A percentile compares a stretch with the other conserved stretches of the same genome.
Evolutionary conservation across 2,113 vertebrate genomes (phyloP).

Genomic region (Microcebus tavaratra): DNA sequence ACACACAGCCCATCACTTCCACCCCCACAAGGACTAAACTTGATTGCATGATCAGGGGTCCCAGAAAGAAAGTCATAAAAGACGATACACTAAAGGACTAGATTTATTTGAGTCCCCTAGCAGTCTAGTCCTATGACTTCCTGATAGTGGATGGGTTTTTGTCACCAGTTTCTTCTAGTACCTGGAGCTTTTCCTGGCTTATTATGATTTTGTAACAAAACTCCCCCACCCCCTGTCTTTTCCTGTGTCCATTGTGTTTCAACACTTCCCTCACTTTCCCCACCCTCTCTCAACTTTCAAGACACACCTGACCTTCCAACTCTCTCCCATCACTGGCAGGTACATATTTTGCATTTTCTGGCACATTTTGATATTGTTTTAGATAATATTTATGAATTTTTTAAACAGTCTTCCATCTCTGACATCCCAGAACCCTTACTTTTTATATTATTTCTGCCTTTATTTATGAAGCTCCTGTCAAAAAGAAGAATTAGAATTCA

Average conservation of each 20-base stretch:
- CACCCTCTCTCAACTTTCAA: not conserved
- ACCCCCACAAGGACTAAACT: not conserved
- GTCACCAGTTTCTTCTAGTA: not conserved
- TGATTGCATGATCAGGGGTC: not conserved
- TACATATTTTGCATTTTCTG: not conserved
- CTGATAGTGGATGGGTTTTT: not conserved
- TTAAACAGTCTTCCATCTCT: not conserved
- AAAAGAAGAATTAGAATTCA: conserved; percentile 24
- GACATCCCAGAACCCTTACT: not conserved
- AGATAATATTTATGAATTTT: not conserved
- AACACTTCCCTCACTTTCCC: rapidly evolving
- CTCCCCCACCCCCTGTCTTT: not conserved
- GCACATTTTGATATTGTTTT: not conserved
- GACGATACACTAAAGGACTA: not conserved
- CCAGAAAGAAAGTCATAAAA: not conserved
- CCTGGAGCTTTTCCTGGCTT: not conserved
- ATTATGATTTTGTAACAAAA: not conserved
- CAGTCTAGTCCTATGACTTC: not conserved
- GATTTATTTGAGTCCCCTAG: not conserved
- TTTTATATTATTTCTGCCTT: not conserved
- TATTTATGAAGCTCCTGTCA: conserved; percentile 16
- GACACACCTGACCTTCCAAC: not conserved
- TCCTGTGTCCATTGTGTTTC: not conserved
- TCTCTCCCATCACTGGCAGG: not conserved
- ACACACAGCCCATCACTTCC: not conserved